Percentiles rank a stretch among this genome's conserved stretches.
These are phyloP conservation scores for Leptopilina boulardi DNA, from an alignment of 1,140 invertebrate genomes.

Conservation along the genomic window DNA sequence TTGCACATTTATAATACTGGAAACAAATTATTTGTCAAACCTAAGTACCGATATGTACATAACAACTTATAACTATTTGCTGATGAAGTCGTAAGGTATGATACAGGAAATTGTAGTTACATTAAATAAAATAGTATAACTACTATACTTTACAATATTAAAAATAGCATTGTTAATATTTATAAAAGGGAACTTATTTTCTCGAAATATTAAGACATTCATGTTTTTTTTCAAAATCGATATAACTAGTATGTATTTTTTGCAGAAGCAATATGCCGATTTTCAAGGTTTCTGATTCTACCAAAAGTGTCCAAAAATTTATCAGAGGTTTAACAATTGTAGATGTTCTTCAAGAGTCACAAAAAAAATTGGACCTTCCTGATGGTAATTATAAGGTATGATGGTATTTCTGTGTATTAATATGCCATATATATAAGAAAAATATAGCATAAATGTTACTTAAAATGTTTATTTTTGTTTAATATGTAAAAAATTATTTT, in stretches of 20 bases:
- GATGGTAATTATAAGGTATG: too few relatives aligned
- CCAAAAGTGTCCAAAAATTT: not conserved
- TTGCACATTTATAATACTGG: conserved; percentile 38
- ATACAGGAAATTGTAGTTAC: not conserved
- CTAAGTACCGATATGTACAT: conserved; percentile 34
- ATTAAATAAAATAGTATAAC: too few relatives aligned
- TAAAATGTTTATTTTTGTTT: too few relatives aligned
- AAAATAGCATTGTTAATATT: too few relatives aligned
- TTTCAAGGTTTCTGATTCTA: not conserved
- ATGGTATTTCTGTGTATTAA: too few relatives aligned
- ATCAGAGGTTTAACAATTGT: not conserved
- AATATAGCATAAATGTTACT: too few relatives aligned
- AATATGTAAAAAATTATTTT: too few relatives aligned
- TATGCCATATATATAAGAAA: too few relatives aligned
- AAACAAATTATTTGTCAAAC: conserved; percentile 31
- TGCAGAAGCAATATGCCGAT: not conserved
- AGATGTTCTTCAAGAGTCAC: not conserved
- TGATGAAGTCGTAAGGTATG: not conserved
- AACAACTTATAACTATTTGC: not conserved
- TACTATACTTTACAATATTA: too few relatives aligned
- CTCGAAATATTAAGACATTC: too few relatives aligned
- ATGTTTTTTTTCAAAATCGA: not conserved
- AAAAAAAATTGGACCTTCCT: too few relatives aligned
- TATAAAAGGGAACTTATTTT: too few relatives aligned
- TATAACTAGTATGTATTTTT: not conserved